Conservation (phyloP, 2,113 vertebrate genomes). For the Mesocricetus auratus region DNA sequence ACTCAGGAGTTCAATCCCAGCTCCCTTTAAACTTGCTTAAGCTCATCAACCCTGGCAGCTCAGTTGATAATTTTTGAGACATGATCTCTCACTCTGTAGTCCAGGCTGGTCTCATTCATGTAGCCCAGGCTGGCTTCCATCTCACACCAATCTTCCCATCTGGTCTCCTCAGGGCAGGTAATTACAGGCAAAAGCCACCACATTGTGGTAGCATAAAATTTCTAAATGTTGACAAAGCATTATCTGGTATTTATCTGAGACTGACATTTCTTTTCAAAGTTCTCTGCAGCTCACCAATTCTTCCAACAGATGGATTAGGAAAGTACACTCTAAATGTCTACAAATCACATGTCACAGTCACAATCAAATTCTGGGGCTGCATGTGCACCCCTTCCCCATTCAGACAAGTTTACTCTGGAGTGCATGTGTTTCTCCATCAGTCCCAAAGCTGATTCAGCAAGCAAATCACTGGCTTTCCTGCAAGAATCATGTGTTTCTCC, state of each 20-base stretch:
- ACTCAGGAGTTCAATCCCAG: neutral
- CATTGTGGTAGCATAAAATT: neutral
- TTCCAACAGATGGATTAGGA: neutral
- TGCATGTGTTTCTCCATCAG: neutral
- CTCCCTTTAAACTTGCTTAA: neutral
- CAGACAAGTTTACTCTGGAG: neutral
- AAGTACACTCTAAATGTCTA: neutral
- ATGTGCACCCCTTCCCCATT: accelerated
- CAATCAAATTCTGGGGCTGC: neutral
- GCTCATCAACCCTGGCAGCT: neutral
- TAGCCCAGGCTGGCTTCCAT: neutral
- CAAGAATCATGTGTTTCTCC: neutral
- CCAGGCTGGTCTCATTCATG: neutral
- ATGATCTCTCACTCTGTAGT: neutral
- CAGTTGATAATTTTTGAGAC: neutral
- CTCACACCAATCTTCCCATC: neutral
- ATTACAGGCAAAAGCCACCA: neutral
- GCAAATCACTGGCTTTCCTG: neutral
- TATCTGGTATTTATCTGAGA: neutral
- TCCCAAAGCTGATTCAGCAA: neutral
- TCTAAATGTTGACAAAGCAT: slow-evolving; percentile 30
- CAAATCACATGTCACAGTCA: neutral
- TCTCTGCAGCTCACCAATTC: neutral
- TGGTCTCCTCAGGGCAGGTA: neutral
- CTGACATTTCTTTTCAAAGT: slow-evolving; percentile 4